Evolutionary conservation across 2,797 vertebrate genomes (phyloP).

Genomic region (Enteromius fasciolatus): DNA sequence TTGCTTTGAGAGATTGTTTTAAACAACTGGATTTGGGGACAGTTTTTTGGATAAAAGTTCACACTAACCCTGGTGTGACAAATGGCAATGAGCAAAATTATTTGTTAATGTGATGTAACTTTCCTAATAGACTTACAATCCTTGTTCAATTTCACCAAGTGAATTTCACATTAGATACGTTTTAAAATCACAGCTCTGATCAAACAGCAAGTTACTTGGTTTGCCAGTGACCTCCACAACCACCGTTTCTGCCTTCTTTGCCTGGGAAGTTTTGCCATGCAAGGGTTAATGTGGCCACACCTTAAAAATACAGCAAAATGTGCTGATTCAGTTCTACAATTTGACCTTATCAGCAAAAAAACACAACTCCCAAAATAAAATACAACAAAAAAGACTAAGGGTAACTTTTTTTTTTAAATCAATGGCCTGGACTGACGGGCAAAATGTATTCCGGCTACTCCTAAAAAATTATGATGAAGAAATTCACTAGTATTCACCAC

Average conservation of each 20-base stretch:
- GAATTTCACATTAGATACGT: not conserved
- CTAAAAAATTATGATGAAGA: not conserved
- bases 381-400: not conserved
- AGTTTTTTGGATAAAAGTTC: not conserved
- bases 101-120: not conserved
- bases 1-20: constrained; percentile 45
- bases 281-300: not conserved
- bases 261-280: not conserved
- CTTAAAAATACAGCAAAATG: not conserved
- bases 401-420: not conserved
- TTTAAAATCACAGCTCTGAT: not conserved
- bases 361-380: not conserved
- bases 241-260: not conserved
- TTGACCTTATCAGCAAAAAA: not conserved
- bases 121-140: not conserved
- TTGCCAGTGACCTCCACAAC: constrained; percentile 6
- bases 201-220: constrained; percentile 18
- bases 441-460: not conserved
- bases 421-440: not conserved
- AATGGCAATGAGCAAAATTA: not conserved
- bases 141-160: not conserved
- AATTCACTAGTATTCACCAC: not conserved
- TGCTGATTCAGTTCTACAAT: constrained; percentile 30
- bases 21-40: constrained; percentile 20
- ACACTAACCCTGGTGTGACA: not conserved